Conservation (phyloP, 2,888 invertebrate species). For the Protodeltote pygarga region DNA sequence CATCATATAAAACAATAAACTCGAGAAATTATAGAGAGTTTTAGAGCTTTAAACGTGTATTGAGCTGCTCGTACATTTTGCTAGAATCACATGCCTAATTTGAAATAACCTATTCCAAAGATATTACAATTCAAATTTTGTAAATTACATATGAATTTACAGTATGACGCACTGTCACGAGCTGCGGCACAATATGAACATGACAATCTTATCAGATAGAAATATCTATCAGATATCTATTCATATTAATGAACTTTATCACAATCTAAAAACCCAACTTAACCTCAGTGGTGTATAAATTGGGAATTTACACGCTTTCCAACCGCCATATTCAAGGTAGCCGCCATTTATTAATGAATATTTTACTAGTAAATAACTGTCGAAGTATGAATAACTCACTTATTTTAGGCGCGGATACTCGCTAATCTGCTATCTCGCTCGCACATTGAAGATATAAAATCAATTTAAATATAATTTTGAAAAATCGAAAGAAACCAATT, state of each 20-base stretch:
- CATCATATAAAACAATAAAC: neutral
- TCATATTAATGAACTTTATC: constrained; percentile 20
- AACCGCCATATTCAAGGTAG: constrained; percentile 44
- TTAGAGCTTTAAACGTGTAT: no score
- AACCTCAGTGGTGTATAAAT: constrained; percentile 15
- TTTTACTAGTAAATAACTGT: constrained; percentile 2
- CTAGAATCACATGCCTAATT: no score
- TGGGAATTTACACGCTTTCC: constrained; percentile 42
- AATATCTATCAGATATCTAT: constrained; percentile 9
- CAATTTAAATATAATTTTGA: no score
- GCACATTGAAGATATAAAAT: no score
- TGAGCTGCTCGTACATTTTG: no score
- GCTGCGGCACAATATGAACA: constrained; percentile 1
- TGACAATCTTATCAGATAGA: constrained; percentile 10
- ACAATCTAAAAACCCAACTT: constrained; percentile 16
- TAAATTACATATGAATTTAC: constrained; percentile 17
- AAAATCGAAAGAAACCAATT: no score
- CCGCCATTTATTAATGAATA: constrained; percentile 6
- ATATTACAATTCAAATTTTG: constrained; percentile 20
- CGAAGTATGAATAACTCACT: constrained; percentile 7
- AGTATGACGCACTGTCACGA: constrained; percentile 26
- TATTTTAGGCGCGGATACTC: no score
- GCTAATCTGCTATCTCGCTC: no score
- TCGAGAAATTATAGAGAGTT: no score
- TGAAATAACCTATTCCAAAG: constrained; percentile 2